Evolutionary conservation across 1,140 invertebrate species (phyloP).

Genomic region (Diachasma alloeum): DNA sequence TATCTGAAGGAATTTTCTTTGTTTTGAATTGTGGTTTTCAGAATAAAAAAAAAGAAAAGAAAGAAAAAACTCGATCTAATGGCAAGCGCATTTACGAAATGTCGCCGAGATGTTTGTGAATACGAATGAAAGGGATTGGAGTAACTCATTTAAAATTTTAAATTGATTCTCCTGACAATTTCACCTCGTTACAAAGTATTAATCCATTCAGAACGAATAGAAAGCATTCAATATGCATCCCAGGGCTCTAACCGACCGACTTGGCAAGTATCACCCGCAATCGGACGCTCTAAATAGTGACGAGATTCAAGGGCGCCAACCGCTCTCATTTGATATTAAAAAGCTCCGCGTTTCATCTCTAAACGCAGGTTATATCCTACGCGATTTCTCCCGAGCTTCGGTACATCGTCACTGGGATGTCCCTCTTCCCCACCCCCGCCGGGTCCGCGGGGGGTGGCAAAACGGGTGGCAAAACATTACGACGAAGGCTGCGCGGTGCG

Average conservation of each 20-base stretch:
- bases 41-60: too few species aligned
- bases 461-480: neutral
- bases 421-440: neutral
- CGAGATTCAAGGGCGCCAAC: slow-evolving; percentile 12
- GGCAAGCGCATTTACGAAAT: too few species aligned
- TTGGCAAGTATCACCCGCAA: slow-evolving; percentile 5
- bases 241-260: neutral
- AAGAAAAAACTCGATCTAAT: too few species aligned
- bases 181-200: too few species aligned
- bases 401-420: neutral
- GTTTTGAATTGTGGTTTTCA: too few species aligned
- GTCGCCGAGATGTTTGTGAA: too few species aligned
- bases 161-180: too few species aligned
- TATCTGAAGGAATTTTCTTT: too few species aligned
- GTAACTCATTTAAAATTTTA: too few species aligned
- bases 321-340: neutral
- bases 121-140: too few species aligned
- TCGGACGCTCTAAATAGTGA: slow-evolving; percentile 28
- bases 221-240: neutral
- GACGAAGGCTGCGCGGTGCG: neutral
- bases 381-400: neutral
- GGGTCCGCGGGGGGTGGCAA: neutral
- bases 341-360: neutral
- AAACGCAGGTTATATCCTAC: neutral
- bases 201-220: too few species aligned